Conservation (phyloP, 2,888 invertebrate species). For the Himalopsyche kuldschensis region DNA sequence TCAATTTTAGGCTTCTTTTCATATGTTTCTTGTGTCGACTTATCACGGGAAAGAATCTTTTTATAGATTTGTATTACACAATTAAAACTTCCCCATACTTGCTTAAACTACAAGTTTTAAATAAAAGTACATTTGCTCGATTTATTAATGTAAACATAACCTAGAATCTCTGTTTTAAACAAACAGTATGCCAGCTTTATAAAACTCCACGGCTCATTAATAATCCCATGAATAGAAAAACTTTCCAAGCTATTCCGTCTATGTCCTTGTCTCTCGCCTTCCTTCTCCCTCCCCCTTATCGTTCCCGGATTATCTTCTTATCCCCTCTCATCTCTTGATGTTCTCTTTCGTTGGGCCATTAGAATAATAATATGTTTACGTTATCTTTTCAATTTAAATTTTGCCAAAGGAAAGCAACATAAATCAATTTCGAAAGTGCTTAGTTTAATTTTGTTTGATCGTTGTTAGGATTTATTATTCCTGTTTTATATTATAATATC, state of each 20-base stretch:
- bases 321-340: slow-evolving; percentile 12
- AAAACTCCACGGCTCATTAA: slow-evolving; percentile 47
- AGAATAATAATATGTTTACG: slow-evolving; percentile 33
- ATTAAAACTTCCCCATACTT: too few species aligned
- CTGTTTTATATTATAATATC: neutral
- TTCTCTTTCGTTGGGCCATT: slow-evolving; percentile 24
- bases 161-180: neutral
- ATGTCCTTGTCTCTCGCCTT: slow-evolving; percentile 2
- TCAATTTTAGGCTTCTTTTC: too few species aligned
- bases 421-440: slow-evolving; percentile 24
- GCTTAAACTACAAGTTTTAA: too few species aligned
- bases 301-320: slow-evolving; percentile 36
- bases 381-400: slow-evolving; percentile 26
- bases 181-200: neutral
- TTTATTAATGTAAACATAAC: neutral
- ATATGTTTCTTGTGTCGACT: too few species aligned
- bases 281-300: neutral
- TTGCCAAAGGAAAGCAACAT: slow-evolving; percentile 17
- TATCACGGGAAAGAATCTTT: too few species aligned
- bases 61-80: too few species aligned
- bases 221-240: slow-evolving; percentile 56
- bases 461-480: neutral
- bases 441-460: neutral
- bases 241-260: slow-evolving; percentile 9
- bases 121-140: too few species aligned